These are phyloP conservation scores for Epirrita christyi DNA, from an alignment of 2,888 invertebrate species.

Conservation along the genomic window DNA sequence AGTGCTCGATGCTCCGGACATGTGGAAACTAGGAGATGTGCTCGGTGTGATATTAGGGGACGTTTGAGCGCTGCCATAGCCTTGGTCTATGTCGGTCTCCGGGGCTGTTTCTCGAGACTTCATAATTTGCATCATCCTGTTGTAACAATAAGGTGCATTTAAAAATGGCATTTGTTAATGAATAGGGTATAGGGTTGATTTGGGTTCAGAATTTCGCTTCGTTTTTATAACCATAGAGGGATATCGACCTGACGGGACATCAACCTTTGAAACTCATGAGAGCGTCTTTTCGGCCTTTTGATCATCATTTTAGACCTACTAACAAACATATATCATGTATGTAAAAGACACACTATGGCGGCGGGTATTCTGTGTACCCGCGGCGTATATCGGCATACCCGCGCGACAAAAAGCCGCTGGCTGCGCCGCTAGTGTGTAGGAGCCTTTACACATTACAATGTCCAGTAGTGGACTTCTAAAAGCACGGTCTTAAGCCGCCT, in stretches of 20 bases:
- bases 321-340: background rate
- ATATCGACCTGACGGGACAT: constrained; percentile 67
- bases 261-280: constrained; percentile 58
- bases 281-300: constrained; percentile 59
- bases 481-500: no score
- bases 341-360: no score
- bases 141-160: constrained; percentile 13
- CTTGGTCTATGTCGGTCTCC: constrained; percentile 69
- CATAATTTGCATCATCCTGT: constrained; percentile 78
- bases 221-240: constrained; percentile 69
- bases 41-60: constrained; percentile 69
- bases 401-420: no score
- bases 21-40: constrained; percentile 62
- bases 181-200: background rate
- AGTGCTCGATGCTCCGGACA: constrained; percentile 61
- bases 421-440: no score
- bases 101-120: constrained; percentile 61
- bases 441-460: no score
- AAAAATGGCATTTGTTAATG: background rate
- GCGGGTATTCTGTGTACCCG: no score
- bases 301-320: constrained; percentile 55
- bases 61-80: constrained; percentile 71
- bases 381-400: no score
- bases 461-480: no score
- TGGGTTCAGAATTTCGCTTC: constrained; percentile 68